phyloP scores from a whole-genome alignment of 2,797 vertebrate species.

The Rachycentron canadum region DNA sequence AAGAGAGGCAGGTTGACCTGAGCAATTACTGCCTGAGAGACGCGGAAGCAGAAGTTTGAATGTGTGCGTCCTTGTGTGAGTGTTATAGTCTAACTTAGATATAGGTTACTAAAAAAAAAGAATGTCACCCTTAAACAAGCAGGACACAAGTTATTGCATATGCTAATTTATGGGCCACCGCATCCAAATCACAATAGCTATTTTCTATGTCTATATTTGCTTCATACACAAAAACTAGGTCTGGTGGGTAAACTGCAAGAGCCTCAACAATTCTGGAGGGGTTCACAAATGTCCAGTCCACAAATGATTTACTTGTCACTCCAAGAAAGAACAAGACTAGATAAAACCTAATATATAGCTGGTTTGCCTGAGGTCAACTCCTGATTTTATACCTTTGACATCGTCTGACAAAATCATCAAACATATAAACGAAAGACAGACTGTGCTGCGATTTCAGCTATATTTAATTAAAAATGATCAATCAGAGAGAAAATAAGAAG shows the following conservation, averaged over 20 bases:
- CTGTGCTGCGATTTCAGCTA: no score
- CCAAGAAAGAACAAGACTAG: not conserved
- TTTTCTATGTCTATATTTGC: not conserved
- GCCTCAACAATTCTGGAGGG: not conserved
- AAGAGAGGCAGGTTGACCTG: slow-evolving; percentile 43
- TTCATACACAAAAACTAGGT: not conserved
- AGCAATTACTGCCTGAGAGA: slow-evolving; percentile 37
- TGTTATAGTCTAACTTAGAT: not conserved
- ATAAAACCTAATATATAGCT: no score
- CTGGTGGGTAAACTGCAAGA: not conserved
- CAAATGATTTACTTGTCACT: not conserved
- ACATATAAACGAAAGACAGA: no score
- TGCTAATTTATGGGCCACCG: no score
- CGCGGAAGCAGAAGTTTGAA: not conserved
- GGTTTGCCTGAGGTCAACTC: no score
- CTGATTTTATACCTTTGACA: no score
- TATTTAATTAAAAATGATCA: no score
- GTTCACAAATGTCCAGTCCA: not conserved
- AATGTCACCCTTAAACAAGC: not conserved
- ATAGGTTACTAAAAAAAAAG: not conserved
- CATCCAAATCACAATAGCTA: no score
- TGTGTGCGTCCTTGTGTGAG: not conserved
- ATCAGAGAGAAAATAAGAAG: no score
- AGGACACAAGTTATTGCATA: not conserved
- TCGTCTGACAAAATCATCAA: no score